phyloP scores from a whole-genome alignment of 2,113 vertebrate genomes.

The Helogale parvula region DNA sequence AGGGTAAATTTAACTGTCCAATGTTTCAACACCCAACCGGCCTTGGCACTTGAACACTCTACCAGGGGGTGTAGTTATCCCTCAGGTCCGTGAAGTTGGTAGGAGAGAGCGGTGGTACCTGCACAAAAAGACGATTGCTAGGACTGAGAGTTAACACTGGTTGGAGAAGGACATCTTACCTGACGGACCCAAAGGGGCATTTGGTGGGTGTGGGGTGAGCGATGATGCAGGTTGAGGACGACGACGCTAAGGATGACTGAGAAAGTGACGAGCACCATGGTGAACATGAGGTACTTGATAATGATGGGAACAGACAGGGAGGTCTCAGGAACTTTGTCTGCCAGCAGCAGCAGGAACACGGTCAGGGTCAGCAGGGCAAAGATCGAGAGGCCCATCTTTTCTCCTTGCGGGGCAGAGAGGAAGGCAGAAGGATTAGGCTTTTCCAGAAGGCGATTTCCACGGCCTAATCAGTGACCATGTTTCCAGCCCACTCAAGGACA shows the following conservation, averaged over 20 bases:
- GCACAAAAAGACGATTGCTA: not conserved
- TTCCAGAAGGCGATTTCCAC: not conserved
- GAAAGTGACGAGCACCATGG: conserved; percentile 94
- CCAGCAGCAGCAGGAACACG: conserved; percentile 94
- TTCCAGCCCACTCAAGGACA: not conserved
- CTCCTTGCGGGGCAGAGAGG: conserved; percentile 84
- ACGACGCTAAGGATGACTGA: conserved; percentile 95
- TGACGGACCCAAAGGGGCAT: conserved; percentile 94
- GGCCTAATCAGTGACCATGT: not conserved
- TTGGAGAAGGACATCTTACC: conserved; percentile 81
- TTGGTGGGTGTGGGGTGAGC: conserved; percentile 91
- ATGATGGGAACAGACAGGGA: conserved; percentile 94
- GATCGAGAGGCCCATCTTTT: conserved; percentile 96
- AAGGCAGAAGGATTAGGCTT: conserved; percentile 26
- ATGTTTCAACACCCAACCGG: not conserved
- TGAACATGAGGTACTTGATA: conserved; percentile 95
- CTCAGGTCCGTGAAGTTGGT: not conserved
- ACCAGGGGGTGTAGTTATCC: not conserved
- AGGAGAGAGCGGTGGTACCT: not conserved
- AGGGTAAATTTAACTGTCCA: not conserved
- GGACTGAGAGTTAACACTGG: not conserved
- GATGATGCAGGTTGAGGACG: conserved; percentile 94
- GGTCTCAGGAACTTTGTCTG: conserved; percentile 94
- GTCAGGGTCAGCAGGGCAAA: conserved; percentile 94
- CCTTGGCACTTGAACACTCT: not conserved